These are phyloP conservation scores for Rafetus swinhoei DNA, from an alignment of 2,113 vertebrate species.

Conservation along the genomic window DNA sequence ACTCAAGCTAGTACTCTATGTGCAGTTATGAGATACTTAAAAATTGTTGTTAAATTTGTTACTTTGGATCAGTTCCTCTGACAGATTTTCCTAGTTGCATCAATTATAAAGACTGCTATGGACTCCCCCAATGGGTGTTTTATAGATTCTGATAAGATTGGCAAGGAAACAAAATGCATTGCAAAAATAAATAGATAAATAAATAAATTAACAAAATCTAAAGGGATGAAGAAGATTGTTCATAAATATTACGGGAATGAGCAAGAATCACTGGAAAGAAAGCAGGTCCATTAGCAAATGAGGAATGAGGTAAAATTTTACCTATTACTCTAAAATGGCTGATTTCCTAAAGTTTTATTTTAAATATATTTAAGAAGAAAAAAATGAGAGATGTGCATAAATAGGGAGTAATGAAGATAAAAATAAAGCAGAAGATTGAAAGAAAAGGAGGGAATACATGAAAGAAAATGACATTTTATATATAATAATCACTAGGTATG, in stretches of 20 bases:
- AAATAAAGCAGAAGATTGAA: slow-evolving; percentile 19
- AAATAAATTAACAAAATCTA: not conserved
- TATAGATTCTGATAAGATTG: not conserved
- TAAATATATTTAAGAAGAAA: not conserved
- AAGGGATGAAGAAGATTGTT: not conserved
- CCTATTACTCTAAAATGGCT: not conserved
- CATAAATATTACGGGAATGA: not conserved
- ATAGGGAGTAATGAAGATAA: not conserved
- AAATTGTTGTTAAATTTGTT: not conserved
- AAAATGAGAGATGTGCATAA: not conserved
- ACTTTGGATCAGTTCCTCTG: not conserved
- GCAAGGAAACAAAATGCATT: not conserved
- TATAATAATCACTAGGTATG: not conserved
- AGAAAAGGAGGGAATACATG: not conserved
- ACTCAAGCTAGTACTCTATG: not conserved
- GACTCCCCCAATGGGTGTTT: not conserved
- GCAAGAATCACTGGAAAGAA: not conserved
- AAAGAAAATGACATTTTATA: not conserved
- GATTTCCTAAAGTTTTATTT: not conserved
- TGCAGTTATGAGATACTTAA: not conserved
- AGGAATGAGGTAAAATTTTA: not conserved
- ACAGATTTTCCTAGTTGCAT: not conserved
- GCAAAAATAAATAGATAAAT: not conserved
- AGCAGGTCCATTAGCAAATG: not conserved
- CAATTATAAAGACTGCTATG: not conserved